Base-by-base conservation (phyloP, 2,888 invertebrate genomes). In the Diaphora mendica region DNA sequence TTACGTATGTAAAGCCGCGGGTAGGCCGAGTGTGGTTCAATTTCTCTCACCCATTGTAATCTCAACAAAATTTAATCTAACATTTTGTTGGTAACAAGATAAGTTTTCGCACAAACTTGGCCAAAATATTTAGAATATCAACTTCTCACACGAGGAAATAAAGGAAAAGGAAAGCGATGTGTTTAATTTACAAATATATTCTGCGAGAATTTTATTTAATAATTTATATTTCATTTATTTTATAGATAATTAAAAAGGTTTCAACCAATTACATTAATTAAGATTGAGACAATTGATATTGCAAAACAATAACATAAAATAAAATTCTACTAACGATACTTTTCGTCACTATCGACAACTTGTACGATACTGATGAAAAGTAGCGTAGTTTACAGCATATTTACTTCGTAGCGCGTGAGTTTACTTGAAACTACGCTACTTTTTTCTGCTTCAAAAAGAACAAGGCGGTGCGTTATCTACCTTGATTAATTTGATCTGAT, bases 121-220 rank as follows among this genome's bases (percentile, higher is more conserved):
- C 13, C 5, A 64, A 2, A 64, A 70, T 33, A 48, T 70, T n/a
- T 30, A 48, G 48, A 35, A 30, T 51, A 51, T 39, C 64, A 64
- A 30, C 30, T 13, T n/a, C 20, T 20, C 51, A 55, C 51, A n/a
- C 23, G 9, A 55, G 51, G 3, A 55, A 55, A 55, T 3, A 8
- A 51, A 51, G n/a, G 9, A 62, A 64, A 64, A 70, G n/a, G 33
- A 70, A 62, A 15, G 15, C 67, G 33, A 48, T 67, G 30, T 48
- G 30, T 30, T 30, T 23, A 33, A 48, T 30, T 48, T 23, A 30
- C 20, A 67, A 23, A 26, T 7, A 20, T 42, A 42, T 66, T 23
- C 42, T 39, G 42, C n/a, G 26, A 26, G n/a, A 65, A 42, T n/a
- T n/a, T n/a, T n/a, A n/a, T n/a, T n/a, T n/a, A n/a, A n/a, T n/a